Evolutionary conservation across 2,113 vertebrate genomes (phyloP).

Genomic region (Orthochromis indermauri): DNA sequence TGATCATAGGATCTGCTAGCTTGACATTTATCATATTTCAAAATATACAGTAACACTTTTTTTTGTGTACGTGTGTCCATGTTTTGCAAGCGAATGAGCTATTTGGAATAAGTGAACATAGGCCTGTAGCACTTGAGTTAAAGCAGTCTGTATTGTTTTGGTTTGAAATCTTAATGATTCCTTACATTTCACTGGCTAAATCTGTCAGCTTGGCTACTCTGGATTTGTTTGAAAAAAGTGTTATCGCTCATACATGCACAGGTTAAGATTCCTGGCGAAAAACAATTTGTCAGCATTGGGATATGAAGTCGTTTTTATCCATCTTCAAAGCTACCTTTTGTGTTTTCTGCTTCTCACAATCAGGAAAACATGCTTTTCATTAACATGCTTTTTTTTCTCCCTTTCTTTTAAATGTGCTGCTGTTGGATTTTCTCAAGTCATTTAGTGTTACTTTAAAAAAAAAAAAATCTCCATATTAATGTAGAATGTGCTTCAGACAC

Average conservation of each 20-base stretch:
- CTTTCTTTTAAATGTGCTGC: conserved; percentile 26
- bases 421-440: conserved; percentile 24
- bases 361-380: neutral
- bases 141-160: neutral
- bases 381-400: neutral
- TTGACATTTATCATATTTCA: conserved; percentile 29
- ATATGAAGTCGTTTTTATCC: neutral
- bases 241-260: neutral
- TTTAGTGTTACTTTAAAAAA: neutral
- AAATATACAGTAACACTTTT: conserved; percentile 2
- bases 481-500: conserved; percentile 41
- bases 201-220: neutral
- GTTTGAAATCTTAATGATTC: neutral
- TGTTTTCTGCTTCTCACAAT: conserved; percentile 2
- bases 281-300: neutral
- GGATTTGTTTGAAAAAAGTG: conserved; percentile 31
- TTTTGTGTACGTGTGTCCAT: neutral
- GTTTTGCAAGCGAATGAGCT: conserved; percentile 25
- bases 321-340: neutral
- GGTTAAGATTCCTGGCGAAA: conserved; percentile 8
- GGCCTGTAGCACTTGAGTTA: conserved; percentile 35
- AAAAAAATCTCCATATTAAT: conserved; percentile 2
- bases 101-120: conserved; percentile 19
- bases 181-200: conserved; percentile 51
- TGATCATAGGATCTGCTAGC: conserved; percentile 8